Percentiles rank a stretch among this genome's conserved stretches.
Conservation (phyloP, 2,113 vertebrate genomes). For the Strix uralensis region DNA sequence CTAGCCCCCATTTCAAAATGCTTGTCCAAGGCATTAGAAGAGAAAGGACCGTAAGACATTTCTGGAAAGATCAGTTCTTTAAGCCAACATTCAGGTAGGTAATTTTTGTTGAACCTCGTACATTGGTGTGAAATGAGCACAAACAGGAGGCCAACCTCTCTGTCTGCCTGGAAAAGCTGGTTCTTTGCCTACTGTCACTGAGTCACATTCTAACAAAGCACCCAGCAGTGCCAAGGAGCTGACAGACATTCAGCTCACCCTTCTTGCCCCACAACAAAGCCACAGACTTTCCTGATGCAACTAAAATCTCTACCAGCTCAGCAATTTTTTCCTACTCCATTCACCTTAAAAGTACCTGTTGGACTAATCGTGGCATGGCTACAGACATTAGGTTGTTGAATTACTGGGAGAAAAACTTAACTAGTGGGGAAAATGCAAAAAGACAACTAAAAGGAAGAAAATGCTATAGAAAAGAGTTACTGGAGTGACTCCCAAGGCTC, state of each 20-base stretch:
- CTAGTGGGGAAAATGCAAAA: neutral
- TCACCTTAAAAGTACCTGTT: neutral
- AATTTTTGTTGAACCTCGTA: constrained; percentile 12
- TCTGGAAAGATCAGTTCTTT: constrained; percentile 29
- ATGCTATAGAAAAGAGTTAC: neutral
- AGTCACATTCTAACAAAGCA: neutral
- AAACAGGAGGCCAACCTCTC: neutral
- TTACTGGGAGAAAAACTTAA: constrained; percentile 4
- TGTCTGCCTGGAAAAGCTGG: neutral
- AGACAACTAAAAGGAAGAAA: neutral
- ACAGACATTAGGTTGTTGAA: neutral
- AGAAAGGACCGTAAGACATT: constrained; percentile 60
- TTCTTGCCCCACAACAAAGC: neutral
- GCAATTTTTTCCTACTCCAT: neutral
- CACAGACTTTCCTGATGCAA: neutral
- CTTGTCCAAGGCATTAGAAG: constrained; percentile 63
- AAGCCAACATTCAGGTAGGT: constrained; percentile 49
- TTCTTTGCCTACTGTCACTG: neutral
- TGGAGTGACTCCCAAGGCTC: neutral
- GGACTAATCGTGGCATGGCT: neutral
- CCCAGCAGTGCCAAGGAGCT: neutral
- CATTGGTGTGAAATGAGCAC: constrained; percentile 4
- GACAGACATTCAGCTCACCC: neutral
- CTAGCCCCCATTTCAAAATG: constrained; percentile 45
- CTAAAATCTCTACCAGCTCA: neutral